phyloP scores from a whole-genome alignment of 2,113 vertebrate genomes.

The Morone saxatilis region DNA sequence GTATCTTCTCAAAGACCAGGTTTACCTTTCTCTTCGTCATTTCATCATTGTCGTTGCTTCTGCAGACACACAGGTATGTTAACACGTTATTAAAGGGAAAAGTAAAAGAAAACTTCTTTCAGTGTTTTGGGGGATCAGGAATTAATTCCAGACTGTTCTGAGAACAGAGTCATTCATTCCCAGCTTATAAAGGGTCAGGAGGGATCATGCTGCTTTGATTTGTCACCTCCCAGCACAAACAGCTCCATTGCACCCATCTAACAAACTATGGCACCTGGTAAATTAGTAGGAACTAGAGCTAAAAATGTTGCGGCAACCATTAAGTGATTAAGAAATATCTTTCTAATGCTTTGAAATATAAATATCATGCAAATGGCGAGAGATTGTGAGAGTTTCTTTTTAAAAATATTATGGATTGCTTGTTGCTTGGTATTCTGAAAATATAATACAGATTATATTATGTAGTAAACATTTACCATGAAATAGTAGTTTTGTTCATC shows the following conservation, averaged over 20 bases:
- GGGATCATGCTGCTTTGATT: conserved; percentile 78
- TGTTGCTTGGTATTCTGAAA: not conserved
- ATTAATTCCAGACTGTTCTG: conserved; percentile 69
- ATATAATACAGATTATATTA: too few relatives aligned
- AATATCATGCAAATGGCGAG: not conserved
- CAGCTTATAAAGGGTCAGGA: conserved; percentile 53
- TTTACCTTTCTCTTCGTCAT: conserved; percentile 96
- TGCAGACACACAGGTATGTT: conserved; percentile 70
- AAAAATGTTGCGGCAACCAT: not conserved
- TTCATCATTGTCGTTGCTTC: conserved; percentile 94
- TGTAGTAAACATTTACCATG: too few relatives aligned
- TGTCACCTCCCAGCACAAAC: conserved; percentile 73
- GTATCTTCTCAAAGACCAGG: conserved; percentile 99
- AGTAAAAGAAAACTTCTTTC: conserved; percentile 14
- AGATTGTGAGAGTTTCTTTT: not conserved
- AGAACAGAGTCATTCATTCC: conserved; percentile 60
- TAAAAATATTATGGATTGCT: not conserved
- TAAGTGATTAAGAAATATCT: not conserved
- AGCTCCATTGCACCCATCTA: conserved; percentile 62
- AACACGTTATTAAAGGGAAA: conserved; percentile 9
- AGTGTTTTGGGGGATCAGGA: conserved; percentile 37
- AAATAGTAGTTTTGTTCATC: too few relatives aligned
- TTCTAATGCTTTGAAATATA: not conserved
- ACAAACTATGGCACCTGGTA: conserved; percentile 21
- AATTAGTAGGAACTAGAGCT: not conserved